These are phyloP conservation scores for Callinectes sapidus DNA, from an alignment of 2,888 invertebrate species.

Conservation along the genomic window DNA sequence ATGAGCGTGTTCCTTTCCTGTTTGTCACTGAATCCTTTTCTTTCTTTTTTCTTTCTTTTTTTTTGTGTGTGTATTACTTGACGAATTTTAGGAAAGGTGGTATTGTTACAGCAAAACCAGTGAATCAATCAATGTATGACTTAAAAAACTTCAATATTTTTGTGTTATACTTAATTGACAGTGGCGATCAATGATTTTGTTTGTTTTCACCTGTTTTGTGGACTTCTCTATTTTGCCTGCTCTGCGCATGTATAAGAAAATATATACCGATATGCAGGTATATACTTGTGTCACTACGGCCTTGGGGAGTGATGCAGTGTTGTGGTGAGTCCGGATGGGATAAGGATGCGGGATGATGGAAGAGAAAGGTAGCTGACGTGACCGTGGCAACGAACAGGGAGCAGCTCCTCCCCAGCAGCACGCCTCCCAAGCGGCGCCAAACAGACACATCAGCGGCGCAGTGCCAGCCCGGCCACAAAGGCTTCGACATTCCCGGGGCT, in stretches of 20 bases:
- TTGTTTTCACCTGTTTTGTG: no score
- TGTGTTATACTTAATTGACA: no score
- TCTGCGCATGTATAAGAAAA: not conserved
- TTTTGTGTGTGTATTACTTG: not conserved
- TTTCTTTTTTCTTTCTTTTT: not conserved
- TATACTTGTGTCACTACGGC: not conserved
- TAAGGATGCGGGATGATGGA: not conserved
- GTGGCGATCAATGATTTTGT: no score
- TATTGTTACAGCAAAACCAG: no score
- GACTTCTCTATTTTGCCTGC: not conserved
- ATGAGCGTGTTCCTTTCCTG: not conserved
- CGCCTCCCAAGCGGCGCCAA: not conserved
- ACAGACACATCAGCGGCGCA: conserved; percentile 8
- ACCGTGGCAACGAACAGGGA: not conserved
- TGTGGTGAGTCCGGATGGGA: not conserved
- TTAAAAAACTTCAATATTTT: no score
- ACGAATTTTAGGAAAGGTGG: not conserved
- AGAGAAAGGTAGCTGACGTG: not conserved
- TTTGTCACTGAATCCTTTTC: not conserved
- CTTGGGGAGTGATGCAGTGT: not conserved
- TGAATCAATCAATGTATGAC: no score
- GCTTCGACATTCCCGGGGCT: conserved; percentile 2
- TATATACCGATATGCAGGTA: not conserved
- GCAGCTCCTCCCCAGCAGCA: not conserved
- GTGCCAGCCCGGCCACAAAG: conserved; percentile 15